phyloP scores from a whole-genome alignment of 2,113 vertebrate species.

The Siphamia tubifer region DNA sequence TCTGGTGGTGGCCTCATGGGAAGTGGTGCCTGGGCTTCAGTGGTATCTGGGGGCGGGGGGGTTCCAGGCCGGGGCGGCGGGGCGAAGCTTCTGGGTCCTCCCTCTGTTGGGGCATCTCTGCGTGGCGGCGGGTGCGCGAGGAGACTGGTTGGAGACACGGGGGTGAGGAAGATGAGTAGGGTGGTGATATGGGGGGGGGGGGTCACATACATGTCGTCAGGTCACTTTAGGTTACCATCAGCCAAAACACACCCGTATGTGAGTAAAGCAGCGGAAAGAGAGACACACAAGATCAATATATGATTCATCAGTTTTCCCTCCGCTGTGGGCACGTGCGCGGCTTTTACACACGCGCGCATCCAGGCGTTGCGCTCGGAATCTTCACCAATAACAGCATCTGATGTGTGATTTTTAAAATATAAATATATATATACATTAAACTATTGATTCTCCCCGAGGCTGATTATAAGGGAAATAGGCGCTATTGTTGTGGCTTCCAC shows the following conservation, averaged over 20 bases:
- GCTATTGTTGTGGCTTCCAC: constrained; percentile 60
- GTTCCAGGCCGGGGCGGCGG: constrained; percentile 50
- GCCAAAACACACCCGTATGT: constrained; percentile 28
- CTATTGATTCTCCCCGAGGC: constrained; percentile 44
- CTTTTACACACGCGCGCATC: too few relatives aligned
- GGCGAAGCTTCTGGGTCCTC: constrained; percentile 26
- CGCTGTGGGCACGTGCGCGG: constrained; percentile 8
- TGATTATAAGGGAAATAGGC: constrained; percentile 25
- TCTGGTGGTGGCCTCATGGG: constrained; percentile 78
- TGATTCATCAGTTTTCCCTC: constrained; percentile 41
- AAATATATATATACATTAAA: too few relatives aligned
- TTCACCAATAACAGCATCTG: constrained; percentile 11
- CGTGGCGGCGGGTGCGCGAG: constrained; percentile 26
- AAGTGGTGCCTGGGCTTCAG: constrained; percentile 53
- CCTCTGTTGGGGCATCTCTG: constrained; percentile 69
- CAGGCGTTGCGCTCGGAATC: too few relatives aligned
- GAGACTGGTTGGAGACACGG: constrained; percentile 14
- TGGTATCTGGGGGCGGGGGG: constrained; percentile 39
- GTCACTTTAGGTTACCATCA: constrained; percentile 51
- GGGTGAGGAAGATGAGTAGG: background rate
- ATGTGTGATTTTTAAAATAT: background rate
- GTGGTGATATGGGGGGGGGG: background rate
- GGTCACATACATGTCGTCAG: constrained; percentile 32
- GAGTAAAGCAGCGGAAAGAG: constrained; percentile 2
- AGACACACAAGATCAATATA: constrained; percentile 50